Evolutionary conservation across 92 coral and sea anemone genomes (phyloP).

Genomic region (Bergia sp.): DNA sequence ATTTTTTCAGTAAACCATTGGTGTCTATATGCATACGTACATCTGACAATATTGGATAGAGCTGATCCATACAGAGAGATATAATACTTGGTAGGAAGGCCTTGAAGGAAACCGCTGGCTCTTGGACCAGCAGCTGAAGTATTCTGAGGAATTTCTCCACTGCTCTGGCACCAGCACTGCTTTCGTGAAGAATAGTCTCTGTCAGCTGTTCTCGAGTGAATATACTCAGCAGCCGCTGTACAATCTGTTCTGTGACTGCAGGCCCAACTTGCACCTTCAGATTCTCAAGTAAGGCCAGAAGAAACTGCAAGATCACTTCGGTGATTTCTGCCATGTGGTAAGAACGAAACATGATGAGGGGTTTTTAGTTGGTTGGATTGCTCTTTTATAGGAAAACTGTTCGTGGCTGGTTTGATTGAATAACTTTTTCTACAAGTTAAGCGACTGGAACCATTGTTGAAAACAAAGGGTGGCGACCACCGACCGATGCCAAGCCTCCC

Average conservation of each 20-base stretch:
- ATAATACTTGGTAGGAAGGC: constrained; percentile 92
- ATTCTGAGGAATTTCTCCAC: constrained; percentile 91
- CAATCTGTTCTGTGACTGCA: constrained; percentile 89
- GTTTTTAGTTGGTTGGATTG: background rate
- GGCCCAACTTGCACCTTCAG: constrained; percentile 92
- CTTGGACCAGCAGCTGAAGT: constrained; percentile 89
- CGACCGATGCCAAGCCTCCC: too few species aligned
- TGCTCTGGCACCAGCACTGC: constrained; percentile 88
- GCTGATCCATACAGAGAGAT: constrained; percentile 90
- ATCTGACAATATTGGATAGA: constrained; percentile 89
- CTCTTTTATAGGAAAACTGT: background rate
- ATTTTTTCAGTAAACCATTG: too few species aligned
- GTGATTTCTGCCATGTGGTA: constrained; percentile 68
- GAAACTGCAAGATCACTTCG: constrained; percentile 88
- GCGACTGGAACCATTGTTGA: too few species aligned
- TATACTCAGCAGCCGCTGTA: constrained; percentile 83
- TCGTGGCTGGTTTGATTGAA: background rate
- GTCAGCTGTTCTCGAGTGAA: constrained; percentile 87
- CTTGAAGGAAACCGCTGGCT: constrained; percentile 92
- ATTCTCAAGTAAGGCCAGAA: constrained; percentile 83
- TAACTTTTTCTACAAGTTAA: too few species aligned
- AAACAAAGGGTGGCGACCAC: too few species aligned
- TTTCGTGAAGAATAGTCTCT: constrained; percentile 90
- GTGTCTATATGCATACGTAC: constrained; percentile 43
- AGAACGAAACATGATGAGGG: background rate